Base-by-base conservation (phyloP, 2,113 vertebrate species). In the Oreochromis niloticus region DNA sequence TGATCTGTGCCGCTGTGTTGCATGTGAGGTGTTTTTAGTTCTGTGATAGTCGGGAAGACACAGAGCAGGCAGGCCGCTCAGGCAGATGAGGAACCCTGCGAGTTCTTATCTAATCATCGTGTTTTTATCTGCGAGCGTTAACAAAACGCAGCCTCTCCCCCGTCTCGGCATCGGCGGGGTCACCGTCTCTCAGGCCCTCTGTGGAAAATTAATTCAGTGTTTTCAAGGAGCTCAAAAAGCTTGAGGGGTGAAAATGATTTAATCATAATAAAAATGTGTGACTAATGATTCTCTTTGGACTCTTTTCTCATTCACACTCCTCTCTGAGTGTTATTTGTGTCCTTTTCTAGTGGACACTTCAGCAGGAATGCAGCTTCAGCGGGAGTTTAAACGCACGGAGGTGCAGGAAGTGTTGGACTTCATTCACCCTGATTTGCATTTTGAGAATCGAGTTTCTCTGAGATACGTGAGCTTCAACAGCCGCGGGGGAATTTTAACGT, bases 31-130 rank as follows among this genome's bases (percentile, higher is more conserved):
- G 50, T 61, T 86, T 19, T 24, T 41, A 9, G 79, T 36, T 34
- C 12, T 22, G 30, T 3, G 59, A 50, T 68, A 19, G 63, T 81
- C 8, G 9, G 50, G 57, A 59, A 22, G 22, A 73, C 8, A 7
- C n/a, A 84, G 81, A 81, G 43, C 91, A 88, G 88, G 78, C 43
- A 1, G 79, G 73, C 8, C 6, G 7, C 10, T 83, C 12, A 59
- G 86, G 56, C 84, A 80, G 86, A 30, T 36, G 61, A 68, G 82
- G 80, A 61, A 73, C 88, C 84, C 66, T 19, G 36, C 24, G 30
- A 24, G 6, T 1, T 90, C 81, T 91, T 82, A 86, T 91, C 89
- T 82, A 34, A 36, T 3, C 1, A 0, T 1, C 30, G 0, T 3
- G 41, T 63, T 82, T 82, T 46, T 50, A 46, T 66, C 24, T 50